Evolutionary conservation across 2,797 vertebrate genomes (phyloP).

Genomic region (Phoebastria nigripes): DNA sequence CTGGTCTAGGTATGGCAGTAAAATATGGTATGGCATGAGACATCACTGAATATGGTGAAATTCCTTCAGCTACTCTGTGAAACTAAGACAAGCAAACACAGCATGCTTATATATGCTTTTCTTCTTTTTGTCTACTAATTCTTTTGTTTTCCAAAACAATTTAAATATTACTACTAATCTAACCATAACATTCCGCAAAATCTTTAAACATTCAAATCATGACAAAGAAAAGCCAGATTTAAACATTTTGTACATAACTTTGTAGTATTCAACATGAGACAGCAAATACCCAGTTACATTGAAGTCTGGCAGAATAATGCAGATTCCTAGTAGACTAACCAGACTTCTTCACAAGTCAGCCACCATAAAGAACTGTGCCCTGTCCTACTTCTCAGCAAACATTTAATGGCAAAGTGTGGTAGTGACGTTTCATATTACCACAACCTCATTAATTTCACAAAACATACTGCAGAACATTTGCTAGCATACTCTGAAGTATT

Average conservation of each 20-base stretch:
- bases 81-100: background rate
- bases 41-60: background rate
- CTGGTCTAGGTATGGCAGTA: background rate
- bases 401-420: slow-evolving; percentile 42
- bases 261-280: background rate
- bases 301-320: background rate
- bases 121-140: background rate
- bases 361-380: background rate
- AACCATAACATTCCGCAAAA: background rate
- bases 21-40: background rate
- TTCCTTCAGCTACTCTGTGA: background rate
- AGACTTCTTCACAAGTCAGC: background rate
- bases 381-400: slow-evolving; percentile 40
- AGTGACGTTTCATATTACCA: slow-evolving; percentile 40
- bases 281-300: background rate
- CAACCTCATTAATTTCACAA: slow-evolving; percentile 57
- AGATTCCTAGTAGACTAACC: background rate
- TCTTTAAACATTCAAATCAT: background rate
- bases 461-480: slow-evolving; percentile 39
- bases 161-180: background rate
- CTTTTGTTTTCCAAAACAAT: background rate
- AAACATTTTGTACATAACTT: background rate
- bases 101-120: background rate
- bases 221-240: background rate
- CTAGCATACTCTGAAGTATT: slow-evolving; percentile 34